These are phyloP conservation scores for Synergus itoensis DNA, from an alignment of 2,888 invertebrate genomes.

Conservation along the genomic window DNA sequence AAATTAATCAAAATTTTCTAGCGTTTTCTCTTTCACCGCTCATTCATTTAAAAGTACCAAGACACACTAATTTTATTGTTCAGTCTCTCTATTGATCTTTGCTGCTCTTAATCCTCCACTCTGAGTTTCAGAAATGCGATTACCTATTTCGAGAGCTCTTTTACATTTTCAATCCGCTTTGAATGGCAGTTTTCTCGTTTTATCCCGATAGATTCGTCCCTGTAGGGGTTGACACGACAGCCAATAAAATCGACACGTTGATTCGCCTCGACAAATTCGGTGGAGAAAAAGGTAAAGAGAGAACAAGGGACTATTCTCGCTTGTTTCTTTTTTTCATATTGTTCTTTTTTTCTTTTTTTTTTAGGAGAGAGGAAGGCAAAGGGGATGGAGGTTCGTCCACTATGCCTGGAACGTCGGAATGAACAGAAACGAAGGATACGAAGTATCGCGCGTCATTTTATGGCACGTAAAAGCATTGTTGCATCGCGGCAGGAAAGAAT, in stretches of 20 bases:
- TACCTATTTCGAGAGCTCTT: constrained; percentile 25
- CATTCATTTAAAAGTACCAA: background rate
- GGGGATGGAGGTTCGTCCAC: constrained; percentile 3
- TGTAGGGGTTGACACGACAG: constrained; percentile 11
- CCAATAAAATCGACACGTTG: constrained; percentile 41
- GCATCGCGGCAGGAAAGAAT: constrained; percentile 66
- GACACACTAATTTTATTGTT: background rate
- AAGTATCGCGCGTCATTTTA: constrained; percentile 61
- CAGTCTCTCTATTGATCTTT: background rate
- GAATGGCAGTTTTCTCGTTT: constrained; percentile 4
- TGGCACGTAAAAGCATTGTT: constrained; percentile 72
- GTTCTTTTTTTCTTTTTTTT: background rate
- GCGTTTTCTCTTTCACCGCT: background rate
- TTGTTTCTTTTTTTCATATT: background rate
- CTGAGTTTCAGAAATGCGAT: constrained; percentile 14
- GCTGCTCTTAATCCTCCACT: background rate
- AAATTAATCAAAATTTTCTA: background rate
- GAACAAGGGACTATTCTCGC: constrained; percentile 21
- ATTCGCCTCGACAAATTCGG: constrained; percentile 38
- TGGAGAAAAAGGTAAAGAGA: constrained; percentile 14
- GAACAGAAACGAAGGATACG: constrained; percentile 43
- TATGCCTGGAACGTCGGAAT: constrained; percentile 16
- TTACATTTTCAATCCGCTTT: constrained; percentile 20
- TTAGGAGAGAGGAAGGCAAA: background rate
- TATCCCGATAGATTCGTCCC: constrained; percentile 30